Base-by-base conservation (phyloP, 2,113 vertebrate species). In the Glaucidium brasilianum region DNA sequence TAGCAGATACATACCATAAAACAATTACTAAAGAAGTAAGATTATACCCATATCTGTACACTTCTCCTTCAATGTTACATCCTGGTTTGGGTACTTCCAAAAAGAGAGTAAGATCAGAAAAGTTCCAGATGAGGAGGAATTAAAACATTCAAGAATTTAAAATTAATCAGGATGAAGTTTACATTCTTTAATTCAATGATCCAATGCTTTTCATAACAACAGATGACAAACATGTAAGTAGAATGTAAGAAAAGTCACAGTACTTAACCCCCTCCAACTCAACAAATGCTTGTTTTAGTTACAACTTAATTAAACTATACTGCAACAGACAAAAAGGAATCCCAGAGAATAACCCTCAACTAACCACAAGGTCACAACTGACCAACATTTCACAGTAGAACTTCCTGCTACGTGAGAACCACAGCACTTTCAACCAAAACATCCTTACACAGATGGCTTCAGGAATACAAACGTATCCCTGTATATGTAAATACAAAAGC, bases 401-500 rank as follows among this genome's bases (percentile, higher is more conserved):
- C 60, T 84, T 87, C 59, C 83, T 23, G 11, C 41, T 16, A 34
- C 37, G 2, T 5, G 55, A 50, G 2, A 71, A 55, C 52, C 41
- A 25, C 59, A 6, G 10, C 19, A 30, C 56, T 22, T 50, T 8
- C 12, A 88, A 72, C 14, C 29, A 34, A n/a, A 75, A 58, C 22
- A 32, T 1, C 37, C 47, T 37, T 22, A 11, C 16, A 9, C 30
- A 1, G 29, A 10, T 4, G 47, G 29, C 55, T 35, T n/a, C 30
- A 67, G n/a, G 2, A 41, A 34, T 1, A 18, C 27, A 37, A 43
- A 56, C 21, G 1, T 0, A 20, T 18, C 37, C 19, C 34, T 34
- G 41, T 29, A 2, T 4, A 30, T 0, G 13, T 13, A 50, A 68
- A 64, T 2, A n/a, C 29, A 32, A 2, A 23, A 7, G 37, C 0